phyloP scores from a whole-genome alignment of 2,113 vertebrate species.

The Thinocorus orbignyianus region DNA sequence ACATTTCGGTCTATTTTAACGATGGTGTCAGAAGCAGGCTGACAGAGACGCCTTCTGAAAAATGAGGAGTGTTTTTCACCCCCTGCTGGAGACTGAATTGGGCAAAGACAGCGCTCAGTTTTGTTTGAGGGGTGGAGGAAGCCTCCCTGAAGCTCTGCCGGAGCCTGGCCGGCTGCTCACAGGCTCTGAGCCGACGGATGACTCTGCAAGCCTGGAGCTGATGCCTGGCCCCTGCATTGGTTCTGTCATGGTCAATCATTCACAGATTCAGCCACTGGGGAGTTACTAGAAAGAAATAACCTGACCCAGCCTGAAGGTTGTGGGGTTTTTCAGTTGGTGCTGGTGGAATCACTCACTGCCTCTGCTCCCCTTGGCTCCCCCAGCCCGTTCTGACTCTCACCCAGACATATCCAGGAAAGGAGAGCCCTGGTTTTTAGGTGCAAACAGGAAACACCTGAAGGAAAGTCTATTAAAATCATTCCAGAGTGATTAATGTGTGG shows the following conservation, averaged over 20 bases:
- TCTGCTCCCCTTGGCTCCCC: no score
- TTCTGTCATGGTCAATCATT: no score
- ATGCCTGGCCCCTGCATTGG: background rate
- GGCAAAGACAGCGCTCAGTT: background rate
- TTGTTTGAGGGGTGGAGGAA: background rate
- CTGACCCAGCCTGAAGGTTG: background rate
- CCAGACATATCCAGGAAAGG: background rate
- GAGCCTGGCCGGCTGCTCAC: no score
- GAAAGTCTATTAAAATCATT: background rate
- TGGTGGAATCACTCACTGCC: no score
- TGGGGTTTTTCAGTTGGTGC: accelerated
- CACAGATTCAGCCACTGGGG: no score
- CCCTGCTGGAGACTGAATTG: background rate
- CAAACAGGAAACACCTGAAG: background rate
- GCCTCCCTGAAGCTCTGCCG: background rate
- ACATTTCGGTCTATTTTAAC: background rate
- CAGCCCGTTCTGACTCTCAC: no score
- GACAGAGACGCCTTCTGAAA: background rate
- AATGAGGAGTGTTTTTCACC: background rate
- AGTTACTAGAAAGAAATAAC: background rate
- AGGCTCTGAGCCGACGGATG: background rate
- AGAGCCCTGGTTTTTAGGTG: background rate
- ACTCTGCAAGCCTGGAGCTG: background rate
- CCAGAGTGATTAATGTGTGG: background rate
- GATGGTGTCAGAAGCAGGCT: background rate